Conservation (phyloP, 2,888 invertebrate species). For the Apodemia zela region DNA sequence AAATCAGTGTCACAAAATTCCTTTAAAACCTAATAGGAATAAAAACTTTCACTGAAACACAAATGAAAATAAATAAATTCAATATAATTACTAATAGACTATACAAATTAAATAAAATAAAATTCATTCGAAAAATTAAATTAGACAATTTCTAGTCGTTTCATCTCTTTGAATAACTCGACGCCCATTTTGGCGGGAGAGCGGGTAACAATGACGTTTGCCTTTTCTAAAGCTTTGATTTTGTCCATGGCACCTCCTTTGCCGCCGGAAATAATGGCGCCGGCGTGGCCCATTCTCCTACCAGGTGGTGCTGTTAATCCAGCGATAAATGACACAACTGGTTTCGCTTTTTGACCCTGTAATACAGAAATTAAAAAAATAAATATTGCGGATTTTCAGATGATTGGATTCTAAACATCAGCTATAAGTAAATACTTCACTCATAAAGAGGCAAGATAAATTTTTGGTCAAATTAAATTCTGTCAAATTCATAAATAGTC, state of each 20-base stretch:
- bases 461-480: neutral
- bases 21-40: constrained; percentile 15
- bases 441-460: neutral
- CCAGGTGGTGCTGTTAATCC: constrained; percentile 99
- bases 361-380: constrained; percentile 36
- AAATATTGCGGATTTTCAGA: constrained; percentile 13
- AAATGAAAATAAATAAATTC: constrained; percentile 58
- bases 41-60: constrained; percentile 35
- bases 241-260: constrained; percentile 99
- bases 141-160: constrained; percentile 85
- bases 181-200: constrained; percentile 98
- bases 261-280: constrained; percentile 99
- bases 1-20: constrained; percentile 18
- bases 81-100: constrained; percentile 61
- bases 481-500: too few species aligned
- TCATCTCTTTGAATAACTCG: constrained; percentile 94
- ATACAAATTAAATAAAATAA: constrained; percentile 53
- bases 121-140: constrained; percentile 34
- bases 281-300: constrained; percentile 99
- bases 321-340: constrained; percentile 99
- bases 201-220: constrained; percentile 95
- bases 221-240: constrained; percentile 95
- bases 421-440: neutral
- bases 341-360: constrained; percentile 93
- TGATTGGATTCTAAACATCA: neutral